A percentile compares a stretch with the other conserved stretches of the same genome.
These are phyloP conservation scores for Sanderia malayensis DNA, from an alignment of 30 jellyfish, hydroid and myxozoan species.

Conservation along the genomic window DNA sequence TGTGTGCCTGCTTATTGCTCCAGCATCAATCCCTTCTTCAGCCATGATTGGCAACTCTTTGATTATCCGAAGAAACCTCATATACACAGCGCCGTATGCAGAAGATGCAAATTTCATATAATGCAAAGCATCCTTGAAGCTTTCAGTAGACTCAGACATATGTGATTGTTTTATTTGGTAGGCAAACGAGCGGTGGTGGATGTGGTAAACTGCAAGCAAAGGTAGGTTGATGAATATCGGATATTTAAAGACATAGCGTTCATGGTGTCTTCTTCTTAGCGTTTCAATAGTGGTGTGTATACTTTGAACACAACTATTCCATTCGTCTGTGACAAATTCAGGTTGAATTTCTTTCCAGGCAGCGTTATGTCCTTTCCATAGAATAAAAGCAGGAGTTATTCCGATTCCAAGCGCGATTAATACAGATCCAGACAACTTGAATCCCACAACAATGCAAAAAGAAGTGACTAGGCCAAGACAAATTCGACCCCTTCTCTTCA, in stretches of 20 bases:
- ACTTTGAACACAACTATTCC: slow-evolving; percentile 44
- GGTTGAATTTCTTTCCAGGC: slow-evolving; percentile 61
- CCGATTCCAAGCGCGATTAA: slow-evolving; percentile 26
- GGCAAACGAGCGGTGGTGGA: slow-evolving; percentile 18
- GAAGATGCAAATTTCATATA: slow-evolving; percentile 56
- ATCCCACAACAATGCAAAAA: slow-evolving; percentile 19
- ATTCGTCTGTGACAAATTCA: slow-evolving; percentile 35
- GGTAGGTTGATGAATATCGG: slow-evolving; percentile 49
- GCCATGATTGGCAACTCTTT: slow-evolving; percentile 34
- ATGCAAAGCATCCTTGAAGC: slow-evolving; percentile 25
- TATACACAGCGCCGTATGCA: slow-evolving; percentile 56
- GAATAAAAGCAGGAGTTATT: slow-evolving; percentile 33
- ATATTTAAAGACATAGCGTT: slow-evolving; percentile 24
- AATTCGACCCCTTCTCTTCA: slow-evolving; percentile 30
- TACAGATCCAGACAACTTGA: slow-evolving; percentile 23
- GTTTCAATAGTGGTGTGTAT: slow-evolving; percentile 37
- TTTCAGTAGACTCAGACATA: slow-evolving; percentile 32
- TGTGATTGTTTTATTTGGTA: background rate
- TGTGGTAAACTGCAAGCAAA: slow-evolving; percentile 43
- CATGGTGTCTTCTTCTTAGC: slow-evolving; percentile 38
- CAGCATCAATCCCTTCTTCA: slow-evolving; percentile 20
- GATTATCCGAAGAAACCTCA: slow-evolving; percentile 34
- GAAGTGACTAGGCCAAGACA: slow-evolving; percentile 22
- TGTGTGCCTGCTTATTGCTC: slow-evolving; percentile 40
- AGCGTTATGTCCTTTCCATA: slow-evolving; percentile 48